Evolutionary conservation across 2,113 vertebrate genomes (phyloP), one percentile per base, ranked within the genome.

Genomic region (Pluvianellus socialis): DNA sequence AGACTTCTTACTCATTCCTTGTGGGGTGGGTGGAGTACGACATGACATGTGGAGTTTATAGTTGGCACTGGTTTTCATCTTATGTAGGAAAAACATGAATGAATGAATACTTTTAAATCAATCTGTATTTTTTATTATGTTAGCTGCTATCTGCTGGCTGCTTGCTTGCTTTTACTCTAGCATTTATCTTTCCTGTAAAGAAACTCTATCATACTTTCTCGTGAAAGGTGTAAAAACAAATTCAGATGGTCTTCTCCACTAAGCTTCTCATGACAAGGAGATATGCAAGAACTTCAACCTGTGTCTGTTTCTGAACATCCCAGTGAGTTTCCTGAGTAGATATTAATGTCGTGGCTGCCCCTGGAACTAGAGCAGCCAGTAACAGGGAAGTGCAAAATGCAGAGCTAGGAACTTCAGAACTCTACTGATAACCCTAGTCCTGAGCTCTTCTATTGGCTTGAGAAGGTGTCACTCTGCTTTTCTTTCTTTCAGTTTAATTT

Each of bases 311-410:
- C 26, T 74, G 63, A 88, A 32, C 44, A 32, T 77, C 12, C 16
- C 20, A 62, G 12, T 21, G 62, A 20, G 70, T 50, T 58, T 94
- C 10, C 55, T 22, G 28, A 55, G 47, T 6, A 38, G 11, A 50
- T 44, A 10, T 53, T 77, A 44, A 61, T 10, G 49, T 49, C 10
- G 30, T 0, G 1, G 30, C 33, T 80, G 45, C 1, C 16, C 4
- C 33, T 58, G 40, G 40, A 86, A 24, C 6, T 27, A 49, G 33
- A 76, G 32, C 6, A 7, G 14, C 9, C 28, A 67, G 74, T 14
- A 86, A 55, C 5, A n/a, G 22, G 20, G 18, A 87, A 65, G 33
- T 6, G 10, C 13, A 61, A 90, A 94, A 79, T 27, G 6, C 18
- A 53, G 47, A 77, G 19, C 27, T 35, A 56, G 75, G 44, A 92